phyloP scores from a whole-genome alignment of 2,888 invertebrate genomes.

The Lasiommata megera region DNA sequence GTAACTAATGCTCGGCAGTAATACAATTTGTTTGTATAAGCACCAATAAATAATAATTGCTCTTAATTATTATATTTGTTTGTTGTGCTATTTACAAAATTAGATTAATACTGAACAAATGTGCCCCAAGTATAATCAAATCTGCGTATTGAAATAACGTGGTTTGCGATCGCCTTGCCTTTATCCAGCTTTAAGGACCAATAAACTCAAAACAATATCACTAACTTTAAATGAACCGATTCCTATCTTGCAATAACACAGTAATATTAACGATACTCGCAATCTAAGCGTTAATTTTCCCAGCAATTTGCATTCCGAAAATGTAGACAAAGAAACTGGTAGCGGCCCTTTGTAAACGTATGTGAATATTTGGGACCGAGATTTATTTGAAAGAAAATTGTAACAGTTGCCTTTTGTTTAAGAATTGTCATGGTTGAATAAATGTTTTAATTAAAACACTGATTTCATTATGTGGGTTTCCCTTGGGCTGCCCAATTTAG shows the following conservation, averaged over 20 bases:
- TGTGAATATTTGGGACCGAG: slow-evolving; percentile 17
- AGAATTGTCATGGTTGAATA: slow-evolving; percentile 23
- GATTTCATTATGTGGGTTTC: slow-evolving; percentile 23
- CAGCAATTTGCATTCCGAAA: slow-evolving; percentile 13
- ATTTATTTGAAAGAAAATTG: slow-evolving; percentile 29
- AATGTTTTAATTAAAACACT: slow-evolving; percentile 31
- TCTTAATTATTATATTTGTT: too few species aligned
- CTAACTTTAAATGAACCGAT: slow-evolving; percentile 24
- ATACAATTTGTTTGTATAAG: too few species aligned
- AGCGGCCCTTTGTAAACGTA: slow-evolving; percentile 12
- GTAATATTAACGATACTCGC: slow-evolving; percentile 22
- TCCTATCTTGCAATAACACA: slow-evolving; percentile 17
- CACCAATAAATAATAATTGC: too few species aligned
- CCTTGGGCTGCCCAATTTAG: slow-evolving; percentile 16
- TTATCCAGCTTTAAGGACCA: slow-evolving; percentile 23
- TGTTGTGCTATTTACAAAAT: neutral
- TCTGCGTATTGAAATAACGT: neutral
- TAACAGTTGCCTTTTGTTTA: slow-evolving; percentile 20
- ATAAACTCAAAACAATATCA: slow-evolving; percentile 28
- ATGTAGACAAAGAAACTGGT: slow-evolving; percentile 20
- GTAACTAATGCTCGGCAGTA: neutral
- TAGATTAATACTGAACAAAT: neutral
- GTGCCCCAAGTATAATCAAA: neutral
- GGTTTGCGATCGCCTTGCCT: slow-evolving; percentile 19
- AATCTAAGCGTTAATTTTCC: slow-evolving; percentile 17